These are phyloP conservation scores for Orchesella flavescens DNA, from an alignment of 2,888 invertebrate species.

Conservation along the genomic window DNA sequence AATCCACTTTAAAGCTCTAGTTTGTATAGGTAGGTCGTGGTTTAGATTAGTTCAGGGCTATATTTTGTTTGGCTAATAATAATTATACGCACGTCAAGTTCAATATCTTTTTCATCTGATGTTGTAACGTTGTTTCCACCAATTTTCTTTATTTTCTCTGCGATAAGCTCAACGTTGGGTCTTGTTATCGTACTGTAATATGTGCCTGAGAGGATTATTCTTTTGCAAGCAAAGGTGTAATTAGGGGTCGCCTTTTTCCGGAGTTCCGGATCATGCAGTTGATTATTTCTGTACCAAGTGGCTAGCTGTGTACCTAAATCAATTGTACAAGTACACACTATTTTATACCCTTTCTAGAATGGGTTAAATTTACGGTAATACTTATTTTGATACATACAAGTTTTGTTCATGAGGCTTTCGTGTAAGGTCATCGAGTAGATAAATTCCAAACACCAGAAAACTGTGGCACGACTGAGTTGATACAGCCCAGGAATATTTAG, in stretches of 20 bases:
- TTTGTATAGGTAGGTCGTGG: not conserved
- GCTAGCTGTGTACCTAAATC: conserved; percentile 1
- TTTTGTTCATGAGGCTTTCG: conserved; percentile 32
- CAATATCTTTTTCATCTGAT: conserved; percentile 25
- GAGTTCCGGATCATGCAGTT: conserved; percentile 43
- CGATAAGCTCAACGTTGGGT: conserved; percentile 47
- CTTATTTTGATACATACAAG: conserved; percentile 5
- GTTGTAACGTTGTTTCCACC: conserved; percentile 39
- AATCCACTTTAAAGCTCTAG: not conserved
- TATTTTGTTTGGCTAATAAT: not conserved
- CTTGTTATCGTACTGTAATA: conserved; percentile 41
- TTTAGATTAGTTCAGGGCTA: too few species aligned
- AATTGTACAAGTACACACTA: too few species aligned
- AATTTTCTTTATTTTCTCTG: conserved; percentile 28
- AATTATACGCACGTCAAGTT: conserved; percentile 51
- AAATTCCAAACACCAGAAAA: conserved; percentile 40
- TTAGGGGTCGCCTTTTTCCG: conserved; percentile 47
- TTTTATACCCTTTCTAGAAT: too few species aligned
- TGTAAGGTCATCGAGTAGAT: not conserved
- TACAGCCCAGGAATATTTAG: conserved; percentile 37
- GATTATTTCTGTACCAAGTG: conserved; percentile 20
- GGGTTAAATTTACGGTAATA: too few species aligned
- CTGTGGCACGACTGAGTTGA: conserved; percentile 22
- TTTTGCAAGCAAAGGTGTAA: conserved; percentile 61
- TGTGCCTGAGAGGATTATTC: conserved; percentile 45